Percentiles rank a stretch among this genome's conserved stretches.
Evolutionary conservation across 2,113 vertebrate genomes (phyloP).

Genomic region (Larimichthys polyactis): DNA sequence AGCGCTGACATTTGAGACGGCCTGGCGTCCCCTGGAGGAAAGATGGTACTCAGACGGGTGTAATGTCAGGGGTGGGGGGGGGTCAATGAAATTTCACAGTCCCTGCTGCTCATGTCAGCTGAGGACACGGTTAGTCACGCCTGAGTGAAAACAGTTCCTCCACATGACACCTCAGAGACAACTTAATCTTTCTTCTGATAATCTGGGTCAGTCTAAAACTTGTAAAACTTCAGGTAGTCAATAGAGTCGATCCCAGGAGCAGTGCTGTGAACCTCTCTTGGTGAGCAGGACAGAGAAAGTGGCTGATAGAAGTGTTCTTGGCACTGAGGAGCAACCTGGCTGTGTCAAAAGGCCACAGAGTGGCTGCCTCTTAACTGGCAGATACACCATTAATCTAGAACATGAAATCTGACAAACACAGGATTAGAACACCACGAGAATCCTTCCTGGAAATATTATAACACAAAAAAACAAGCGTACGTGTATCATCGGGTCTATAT

Average conservation of each 20-base stretch:
- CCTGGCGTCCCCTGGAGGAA: not conserved
- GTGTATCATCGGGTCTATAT: too few relatives aligned
- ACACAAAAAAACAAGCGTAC: not conserved
- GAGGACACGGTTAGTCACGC: not conserved
- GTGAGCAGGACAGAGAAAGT: not conserved
- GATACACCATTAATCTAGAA: not conserved
- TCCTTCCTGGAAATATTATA: not conserved
- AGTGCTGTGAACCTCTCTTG: not conserved
- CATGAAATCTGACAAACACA: not conserved
- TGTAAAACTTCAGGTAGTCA: not conserved
- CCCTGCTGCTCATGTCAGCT: not conserved
- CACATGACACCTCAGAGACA: not conserved
- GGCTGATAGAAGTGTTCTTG: not conserved
- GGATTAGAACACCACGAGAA: not conserved
- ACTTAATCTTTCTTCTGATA: not conserved
- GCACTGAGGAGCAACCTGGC: not conserved
- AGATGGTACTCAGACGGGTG: not conserved
- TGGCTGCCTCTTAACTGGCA: not conserved
- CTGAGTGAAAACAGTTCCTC: not conserved
- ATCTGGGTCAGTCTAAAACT: not conserved
- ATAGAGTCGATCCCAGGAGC: not conserved
- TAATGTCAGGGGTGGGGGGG: not conserved
- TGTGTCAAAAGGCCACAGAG: not conserved
- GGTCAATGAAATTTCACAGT: slow-evolving; percentile 6
- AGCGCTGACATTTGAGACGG: slow-evolving; percentile 23